Conservation (phyloP, 2,797 vertebrate species). For the Avahi laniger region DNA sequence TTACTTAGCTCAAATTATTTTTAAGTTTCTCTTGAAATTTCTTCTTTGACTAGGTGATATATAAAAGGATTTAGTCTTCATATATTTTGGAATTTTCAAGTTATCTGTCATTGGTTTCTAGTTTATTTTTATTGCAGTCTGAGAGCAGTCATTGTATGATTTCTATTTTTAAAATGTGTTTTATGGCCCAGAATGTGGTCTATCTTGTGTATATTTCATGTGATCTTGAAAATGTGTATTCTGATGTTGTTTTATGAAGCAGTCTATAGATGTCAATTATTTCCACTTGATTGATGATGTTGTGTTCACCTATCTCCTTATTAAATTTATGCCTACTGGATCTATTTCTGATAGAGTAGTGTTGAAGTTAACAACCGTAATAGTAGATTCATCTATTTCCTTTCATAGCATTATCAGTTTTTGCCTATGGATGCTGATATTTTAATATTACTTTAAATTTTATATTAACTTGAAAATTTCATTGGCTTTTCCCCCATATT, state of each 20-base stretch:
- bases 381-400: background rate
- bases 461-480: constrained; percentile 2
- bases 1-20: background rate
- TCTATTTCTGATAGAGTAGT: background rate
- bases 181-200: background rate
- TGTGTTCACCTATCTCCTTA: background rate
- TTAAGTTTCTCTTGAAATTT: too few species aligned
- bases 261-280: background rate
- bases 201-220: background rate
- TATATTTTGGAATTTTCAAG: background rate
- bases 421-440: background rate
- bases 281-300: background rate
- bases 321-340: background rate
- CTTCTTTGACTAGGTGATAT: background rate
- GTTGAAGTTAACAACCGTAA: background rate
- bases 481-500: background rate
- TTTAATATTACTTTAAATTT: background rate
- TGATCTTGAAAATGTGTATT: background rate
- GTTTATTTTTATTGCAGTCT: background rate
- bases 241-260: background rate
- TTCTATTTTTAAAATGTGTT: background rate
- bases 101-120: background rate
- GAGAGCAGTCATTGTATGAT: background rate
- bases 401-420: background rate
- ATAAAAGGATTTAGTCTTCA: background rate